Evolutionary conservation across 1,140 invertebrate genomes (phyloP), one percentile per base, ranked within the genome.

Genomic region (Lepidurus couesii): DNA sequence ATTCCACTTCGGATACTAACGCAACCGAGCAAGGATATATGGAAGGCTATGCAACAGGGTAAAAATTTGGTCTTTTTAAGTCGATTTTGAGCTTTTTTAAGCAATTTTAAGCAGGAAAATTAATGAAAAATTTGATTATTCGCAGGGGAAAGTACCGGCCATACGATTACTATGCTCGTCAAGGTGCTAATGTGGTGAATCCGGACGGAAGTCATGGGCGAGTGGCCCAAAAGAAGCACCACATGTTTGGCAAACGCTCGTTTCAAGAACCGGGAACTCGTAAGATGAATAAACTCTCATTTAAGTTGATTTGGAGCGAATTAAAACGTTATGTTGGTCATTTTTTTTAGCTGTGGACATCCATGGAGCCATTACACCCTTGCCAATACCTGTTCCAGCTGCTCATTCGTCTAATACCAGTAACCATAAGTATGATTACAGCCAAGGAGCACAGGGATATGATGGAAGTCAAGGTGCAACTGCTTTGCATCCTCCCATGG

Each of bases 171-270:
- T 90, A 88, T 21, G 74, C 74, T 65, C 21, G 43, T 13, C 42
- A 44, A 24, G 42, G 80, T n/a, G 34, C 53, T 42, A 47, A 24
- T 42, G 74, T 34, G 43, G 42, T 74, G 42, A 53, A 65, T 43
- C 21, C 79, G 10, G 43, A 73, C 8, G 73, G 42, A 34, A 79
- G 76, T 77, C 75, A 77, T 43, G 82, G 11, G 47, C 75, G 42
- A 65, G 90, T 94, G n/a, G 91, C 93, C 1, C 93, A 95, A 84
- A 95, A 96, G 86, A 96, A 95, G 84, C 93, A 95, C 84, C 93
- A 95, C 81, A 91, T 95, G 90, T 96, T 94, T 84, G 94, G 93
- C 13, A 95, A 95, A 83, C 85, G 93, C 81, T 93, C 91, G 83
- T 91, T 93, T 81, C 92, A 94, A 84, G 92, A 85, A 16, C 74